A percentile compares a stretch with the other conserved stretches of the same genome.
These are phyloP conservation scores for Monomorium pharaonis DNA, from an alignment of 1,140 invertebrate genomes.

Conservation along the genomic window DNA sequence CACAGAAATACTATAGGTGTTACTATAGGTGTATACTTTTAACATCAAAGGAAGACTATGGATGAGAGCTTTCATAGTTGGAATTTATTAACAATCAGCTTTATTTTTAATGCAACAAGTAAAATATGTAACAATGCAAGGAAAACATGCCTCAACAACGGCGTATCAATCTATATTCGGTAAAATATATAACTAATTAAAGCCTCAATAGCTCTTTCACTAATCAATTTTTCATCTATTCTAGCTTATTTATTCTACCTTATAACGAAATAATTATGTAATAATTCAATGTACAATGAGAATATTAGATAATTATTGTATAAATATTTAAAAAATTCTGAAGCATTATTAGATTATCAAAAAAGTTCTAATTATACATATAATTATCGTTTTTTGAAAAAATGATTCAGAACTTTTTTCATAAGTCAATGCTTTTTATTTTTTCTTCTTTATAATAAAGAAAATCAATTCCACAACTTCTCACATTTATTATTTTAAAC, in stretches of 20 bases:
- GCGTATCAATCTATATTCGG: slow-evolving; percentile 5
- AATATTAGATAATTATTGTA: neutral
- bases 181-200: neutral
- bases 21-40: slow-evolving; percentile 82
- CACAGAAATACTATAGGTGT: slow-evolving; percentile 79
- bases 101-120: neutral
- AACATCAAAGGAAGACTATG: neutral
- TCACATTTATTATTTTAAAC: slow-evolving; percentile 85
- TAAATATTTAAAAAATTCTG: neutral
- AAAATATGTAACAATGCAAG: slow-evolving; percentile 10
- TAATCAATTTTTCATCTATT: neutral
- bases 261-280: too few relatives aligned
- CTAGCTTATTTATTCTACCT: too few relatives aligned
- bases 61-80: neutral
- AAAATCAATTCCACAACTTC: neutral
- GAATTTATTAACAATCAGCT: neutral
- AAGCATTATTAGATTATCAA: neutral
- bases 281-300: neutral
- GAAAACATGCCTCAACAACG: slow-evolving; percentile 30
- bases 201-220: neutral
- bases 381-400: too few relatives aligned
- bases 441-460: neutral
- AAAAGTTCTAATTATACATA: too few relatives aligned
- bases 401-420: too few relatives aligned
- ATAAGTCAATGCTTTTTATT: neutral